phyloP scores from a whole-genome alignment of 2,113 vertebrate genomes.

The Pituophis catenifer region DNA sequence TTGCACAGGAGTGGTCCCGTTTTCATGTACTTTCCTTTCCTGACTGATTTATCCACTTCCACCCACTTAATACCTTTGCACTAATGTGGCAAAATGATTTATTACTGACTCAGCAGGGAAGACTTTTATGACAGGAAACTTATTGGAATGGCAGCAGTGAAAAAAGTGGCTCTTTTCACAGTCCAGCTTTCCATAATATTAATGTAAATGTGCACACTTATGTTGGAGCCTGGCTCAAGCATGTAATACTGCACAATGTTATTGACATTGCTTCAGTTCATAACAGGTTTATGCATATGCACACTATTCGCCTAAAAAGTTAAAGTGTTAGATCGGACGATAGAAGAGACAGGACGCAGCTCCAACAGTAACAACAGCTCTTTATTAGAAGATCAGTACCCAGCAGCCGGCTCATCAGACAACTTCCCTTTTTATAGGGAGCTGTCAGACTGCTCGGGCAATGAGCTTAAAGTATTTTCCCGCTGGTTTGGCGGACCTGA shows the following conservation, averaged over 20 bases:
- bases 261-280: neutral
- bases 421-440: no score
- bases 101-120: neutral
- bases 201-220: neutral
- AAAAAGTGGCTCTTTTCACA: neutral
- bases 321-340: neutral
- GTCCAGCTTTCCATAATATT: neutral
- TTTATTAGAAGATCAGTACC: no score
- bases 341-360: no score
- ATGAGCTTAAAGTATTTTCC: no score
- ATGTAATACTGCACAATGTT: no score
- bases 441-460: no score
- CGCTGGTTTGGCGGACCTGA: no score
- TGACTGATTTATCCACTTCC: neutral
- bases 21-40: neutral
- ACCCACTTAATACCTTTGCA: slow-evolving; percentile 2
- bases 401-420: no score
- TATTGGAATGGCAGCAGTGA: neutral
- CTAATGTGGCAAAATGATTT: slow-evolving; percentile 8
- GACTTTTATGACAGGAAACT: slow-evolving; percentile 9
- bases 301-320: neutral
- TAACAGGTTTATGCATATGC: neutral
- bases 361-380: no score
- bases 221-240: neutral
- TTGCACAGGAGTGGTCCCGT: neutral